Percentiles rank a stretch among this genome's conserved stretches.
phyloP scores from a whole-genome alignment of 2,888 invertebrate species.

The Platypus cylindrus region DNA sequence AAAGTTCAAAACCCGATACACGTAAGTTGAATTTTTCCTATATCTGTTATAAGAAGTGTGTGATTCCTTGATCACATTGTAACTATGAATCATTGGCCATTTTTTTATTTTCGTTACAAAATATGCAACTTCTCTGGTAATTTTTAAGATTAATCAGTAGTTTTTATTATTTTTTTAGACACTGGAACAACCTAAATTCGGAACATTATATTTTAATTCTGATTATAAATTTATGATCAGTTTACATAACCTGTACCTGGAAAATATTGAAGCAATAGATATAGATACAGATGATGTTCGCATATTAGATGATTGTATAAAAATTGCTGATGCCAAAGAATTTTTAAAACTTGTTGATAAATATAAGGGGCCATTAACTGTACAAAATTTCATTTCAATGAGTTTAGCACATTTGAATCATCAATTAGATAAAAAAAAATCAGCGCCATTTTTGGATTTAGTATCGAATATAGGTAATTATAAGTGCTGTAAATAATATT shows the following conservation, averaged over 20 bases:
- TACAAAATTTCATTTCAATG: conserved; percentile 21
- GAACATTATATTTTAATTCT: conserved; percentile 11
- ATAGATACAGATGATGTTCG: conserved; percentile 18
- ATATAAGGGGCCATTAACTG: conserved; percentile 16
- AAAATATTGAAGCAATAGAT: conserved; percentile 10
- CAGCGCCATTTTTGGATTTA: too few relatives aligned
- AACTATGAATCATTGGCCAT: too few relatives aligned
- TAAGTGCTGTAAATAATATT: neutral
- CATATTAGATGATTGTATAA: conserved; percentile 14
- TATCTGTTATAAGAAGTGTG: too few relatives aligned
- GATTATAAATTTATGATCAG: conserved; percentile 16
- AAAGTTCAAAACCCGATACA: too few relatives aligned
- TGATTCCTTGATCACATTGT: too few relatives aligned
- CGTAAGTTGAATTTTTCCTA: too few relatives aligned
- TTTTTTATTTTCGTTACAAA: too few relatives aligned
- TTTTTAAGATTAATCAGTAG: neutral
- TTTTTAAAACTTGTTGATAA: conserved; percentile 16
- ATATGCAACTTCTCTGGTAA: too few relatives aligned
- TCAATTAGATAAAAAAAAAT: too few relatives aligned
- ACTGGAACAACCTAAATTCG: conserved; percentile 16
- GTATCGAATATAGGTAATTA: conserved; percentile 18
- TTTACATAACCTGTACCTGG: conserved; percentile 18
- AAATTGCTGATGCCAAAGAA: conserved; percentile 8
- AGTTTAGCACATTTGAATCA: conserved; percentile 18
- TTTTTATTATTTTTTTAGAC: conserved; percentile 6